phyloP scores from a whole-genome alignment of 2,888 invertebrate genomes.

The Mythimna pallens region DNA sequence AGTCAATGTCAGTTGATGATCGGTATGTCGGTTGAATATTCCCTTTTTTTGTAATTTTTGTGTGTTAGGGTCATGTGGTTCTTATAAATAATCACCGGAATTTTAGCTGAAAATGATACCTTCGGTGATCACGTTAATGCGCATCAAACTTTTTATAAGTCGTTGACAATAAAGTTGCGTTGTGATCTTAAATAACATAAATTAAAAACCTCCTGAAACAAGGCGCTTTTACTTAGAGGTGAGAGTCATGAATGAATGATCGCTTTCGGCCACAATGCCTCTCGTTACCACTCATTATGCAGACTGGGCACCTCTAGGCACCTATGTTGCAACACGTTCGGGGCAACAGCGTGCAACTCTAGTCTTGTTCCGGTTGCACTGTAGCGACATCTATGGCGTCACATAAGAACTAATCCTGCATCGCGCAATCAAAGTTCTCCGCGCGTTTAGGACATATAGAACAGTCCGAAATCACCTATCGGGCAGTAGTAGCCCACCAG shows the following conservation, averaged over 20 bases:
- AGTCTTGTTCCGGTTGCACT: background rate
- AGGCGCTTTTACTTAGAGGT: conserved; percentile 9
- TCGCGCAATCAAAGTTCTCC: no score
- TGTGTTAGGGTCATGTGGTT: background rate
- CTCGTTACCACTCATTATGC: conserved; percentile 73
- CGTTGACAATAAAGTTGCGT: background rate
- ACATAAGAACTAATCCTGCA: no score
- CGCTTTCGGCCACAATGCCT: conserved; percentile 63
- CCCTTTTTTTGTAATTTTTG: background rate
- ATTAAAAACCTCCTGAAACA: background rate
- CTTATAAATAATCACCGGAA: no score
- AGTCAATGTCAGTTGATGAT: background rate
- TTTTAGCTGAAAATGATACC: background rate
- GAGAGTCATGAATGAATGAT: conserved; percentile 36
- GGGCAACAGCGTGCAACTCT: conserved; percentile 30
- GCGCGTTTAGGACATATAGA: no score
- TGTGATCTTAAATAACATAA: background rate
- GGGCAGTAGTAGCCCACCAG: no score
- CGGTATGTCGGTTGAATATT: background rate
- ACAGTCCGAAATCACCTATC: no score
- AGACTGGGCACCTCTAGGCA: conserved; percentile 47
- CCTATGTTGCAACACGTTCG: conserved; percentile 39
- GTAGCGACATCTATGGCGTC: no score
- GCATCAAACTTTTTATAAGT: background rate
- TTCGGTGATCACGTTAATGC: no score